Evolutionary conservation across 2,113 vertebrate genomes (phyloP), one percentile per base, ranked within the genome.

Genomic region (Pimephales promelas): DNA sequence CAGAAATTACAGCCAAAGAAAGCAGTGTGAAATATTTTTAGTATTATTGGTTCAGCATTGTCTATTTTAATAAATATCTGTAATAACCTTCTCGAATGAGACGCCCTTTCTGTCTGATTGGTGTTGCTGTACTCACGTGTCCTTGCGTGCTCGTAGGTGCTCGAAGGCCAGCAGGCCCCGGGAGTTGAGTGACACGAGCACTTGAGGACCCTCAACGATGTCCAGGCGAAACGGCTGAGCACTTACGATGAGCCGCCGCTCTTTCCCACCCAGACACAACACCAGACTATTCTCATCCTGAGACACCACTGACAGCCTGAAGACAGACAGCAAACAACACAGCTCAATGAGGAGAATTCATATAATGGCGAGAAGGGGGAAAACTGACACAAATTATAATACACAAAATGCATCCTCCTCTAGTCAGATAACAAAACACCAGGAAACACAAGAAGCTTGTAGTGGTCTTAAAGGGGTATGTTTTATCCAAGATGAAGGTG

Each of bases 101-200:
- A 87, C 3, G 80, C 84, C 36, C n/a, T 59, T 62, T 57, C 40
- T 88, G 88, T 73, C 87, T 83, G 87, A 40, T 83, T 85, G 76
- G 84, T 81, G 73, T 88, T 5, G 18, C 90, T 92, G 61, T 22
- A 94, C 95, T 96, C 94, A 98, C 97, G 97, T 96, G 96, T 96
- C 96, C 94, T 95, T 96, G 90, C 95, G 95, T 45, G 91, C 92
- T 81, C 96, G 93, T 85, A 97, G 94, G 76, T 97, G 96, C 89
- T 98, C 97, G 10, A 97, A 96, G 28, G 92, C 91, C 86, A 98
- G 89, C 61, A 98, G 95, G 71, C 97, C 97, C 0, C 96, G 95
- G 0, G 97, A 96, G 86, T 98, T 98, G 79, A 98, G 92, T 13
- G 96, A 97, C 89, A 97, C 92, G 85, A 98, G 92, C 82, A 98